A percentile compares a stretch with the other conserved stretches of the same genome.
Conservation (phyloP, 2,888 invertebrate genomes). For the Syrista parreyssii region DNA sequence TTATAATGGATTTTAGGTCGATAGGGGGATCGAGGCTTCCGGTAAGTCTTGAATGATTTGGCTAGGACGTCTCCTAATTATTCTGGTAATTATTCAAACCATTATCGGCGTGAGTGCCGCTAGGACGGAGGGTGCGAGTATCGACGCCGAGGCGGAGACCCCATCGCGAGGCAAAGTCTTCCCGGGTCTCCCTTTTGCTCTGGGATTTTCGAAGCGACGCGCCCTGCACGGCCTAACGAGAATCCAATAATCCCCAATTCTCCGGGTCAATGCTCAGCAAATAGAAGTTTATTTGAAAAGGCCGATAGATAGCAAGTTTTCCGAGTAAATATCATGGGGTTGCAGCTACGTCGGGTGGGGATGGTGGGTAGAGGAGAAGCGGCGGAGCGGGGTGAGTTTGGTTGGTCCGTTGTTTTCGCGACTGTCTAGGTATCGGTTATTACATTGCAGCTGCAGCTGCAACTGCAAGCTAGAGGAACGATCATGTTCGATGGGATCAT, state of each 20-base stretch:
- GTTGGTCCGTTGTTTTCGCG: too few species aligned
- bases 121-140: constrained; percentile 12
- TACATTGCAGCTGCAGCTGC: too few species aligned
- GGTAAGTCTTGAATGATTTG: too few species aligned
- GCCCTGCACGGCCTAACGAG: constrained; percentile 51
- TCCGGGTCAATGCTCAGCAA: constrained; percentile 52
- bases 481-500: too few species aligned
- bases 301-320: constrained; percentile 27
- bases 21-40: too few species aligned
- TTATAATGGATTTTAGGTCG: too few species aligned
- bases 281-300: constrained; percentile 56
- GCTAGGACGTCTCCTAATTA: constrained; percentile 40
- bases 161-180: background rate
- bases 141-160: constrained; percentile 18
- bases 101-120: constrained; percentile 31
- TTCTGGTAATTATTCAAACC: constrained; percentile 52
- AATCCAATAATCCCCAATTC: constrained; percentile 62
- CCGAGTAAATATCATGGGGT: constrained; percentile 23
- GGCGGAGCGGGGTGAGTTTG: too few species aligned
- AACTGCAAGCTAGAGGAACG: too few species aligned
- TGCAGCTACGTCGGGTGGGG: background rate
- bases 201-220: constrained; percentile 35
- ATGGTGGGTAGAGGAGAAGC: too few species aligned
- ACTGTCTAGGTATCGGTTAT: too few species aligned
- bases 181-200: constrained; percentile 21